Base-by-base conservation (phyloP, 2,113 vertebrate genomes). In the Jaculus jaculus region DNA sequence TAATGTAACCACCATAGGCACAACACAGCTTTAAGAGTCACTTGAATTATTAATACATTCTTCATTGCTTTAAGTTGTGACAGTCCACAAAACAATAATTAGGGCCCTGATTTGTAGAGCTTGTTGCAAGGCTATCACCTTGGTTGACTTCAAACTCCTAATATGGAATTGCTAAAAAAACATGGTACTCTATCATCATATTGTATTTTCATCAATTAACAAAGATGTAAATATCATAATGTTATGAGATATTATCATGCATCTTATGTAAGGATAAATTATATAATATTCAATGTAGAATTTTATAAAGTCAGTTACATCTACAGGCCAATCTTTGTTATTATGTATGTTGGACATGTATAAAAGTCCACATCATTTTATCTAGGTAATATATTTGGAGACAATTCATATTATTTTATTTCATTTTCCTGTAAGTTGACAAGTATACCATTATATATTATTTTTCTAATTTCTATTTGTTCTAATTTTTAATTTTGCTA, bases 41-140 rank as follows among this genome's bases (percentile, higher is more conserved):
- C 39, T 8, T 87, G 17, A 26, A 51, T 77, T 91, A 84, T 89
- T 75, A 85, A 42, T 69, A 71, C 54, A 85, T 79, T 86, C 7
- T 71, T n/a, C 32, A 37, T 54, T 73, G 51, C 24, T 92, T 91
- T 82, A 81, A 39, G n/a, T n/a, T 34, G 77, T 72, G 7, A 58
- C 79, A 77, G 58, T 79, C 30, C 89, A 24, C 23, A 42, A 84
- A 89, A 78, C 17, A 87, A 73, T 68, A 69, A 93, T 47, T 72
- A 30, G 23, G 65, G 23, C 34, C 23, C 17, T 54, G 21, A 5
- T 75, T 37, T 58, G 11, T 58, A 73, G 20, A 61, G 17, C 26
- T 73, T 58, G 16, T 79, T 69, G 13, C 30, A 39, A 65, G 63
- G 26, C 23, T 74, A 20, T 5, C 18, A 39, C 3, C 5, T 58